These are phyloP conservation scores for Adelges cooleyi DNA, from an alignment of 1,140 invertebrate genomes.

Conservation along the genomic window DNA sequence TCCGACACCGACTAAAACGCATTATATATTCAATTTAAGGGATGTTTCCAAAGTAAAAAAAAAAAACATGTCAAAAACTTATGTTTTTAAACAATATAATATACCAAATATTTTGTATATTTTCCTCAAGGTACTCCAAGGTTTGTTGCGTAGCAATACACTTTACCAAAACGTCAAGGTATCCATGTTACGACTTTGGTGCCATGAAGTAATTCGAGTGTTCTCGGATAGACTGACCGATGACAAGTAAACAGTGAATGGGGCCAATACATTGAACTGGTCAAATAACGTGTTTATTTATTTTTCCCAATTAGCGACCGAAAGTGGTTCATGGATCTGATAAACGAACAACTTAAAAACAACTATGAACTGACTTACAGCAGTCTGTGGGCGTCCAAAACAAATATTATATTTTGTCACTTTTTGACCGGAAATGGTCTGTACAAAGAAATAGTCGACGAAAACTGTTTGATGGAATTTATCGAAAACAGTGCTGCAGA, in stretches of 20 bases:
- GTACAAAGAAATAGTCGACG: slow-evolving; percentile 35
- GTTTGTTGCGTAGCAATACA: slow-evolving; percentile 58
- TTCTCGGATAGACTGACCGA: slow-evolving; percentile 81
- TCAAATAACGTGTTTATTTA: too few relatives aligned
- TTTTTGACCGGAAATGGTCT: not conserved
- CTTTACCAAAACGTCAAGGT: slow-evolving; percentile 54
- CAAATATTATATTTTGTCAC: not conserved
- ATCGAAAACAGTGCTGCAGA: slow-evolving; percentile 82
- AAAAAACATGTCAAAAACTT: too few relatives aligned
- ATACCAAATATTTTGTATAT: too few relatives aligned
- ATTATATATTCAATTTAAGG: slow-evolving; percentile 82
- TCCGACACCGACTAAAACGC: slow-evolving; percentile 75
- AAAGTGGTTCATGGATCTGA: not conserved
- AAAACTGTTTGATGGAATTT: slow-evolving; percentile 56
- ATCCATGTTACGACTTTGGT: slow-evolving; percentile 67
- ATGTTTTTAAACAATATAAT: too few relatives aligned
- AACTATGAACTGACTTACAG: not conserved
- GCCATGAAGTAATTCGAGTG: slow-evolving; percentile 84
- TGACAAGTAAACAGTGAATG: slow-evolving; percentile 56
- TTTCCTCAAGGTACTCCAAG: slow-evolving; percentile 50
- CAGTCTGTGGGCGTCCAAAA: not conserved
- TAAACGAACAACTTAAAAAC: not conserved
- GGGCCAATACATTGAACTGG: too few relatives aligned
- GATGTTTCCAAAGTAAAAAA: slow-evolving; percentile 72
- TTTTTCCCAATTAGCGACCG: not conserved